phyloP scores from a whole-genome alignment of 2,113 vertebrate genomes.

The Microtus pennsylvanicus region DNA sequence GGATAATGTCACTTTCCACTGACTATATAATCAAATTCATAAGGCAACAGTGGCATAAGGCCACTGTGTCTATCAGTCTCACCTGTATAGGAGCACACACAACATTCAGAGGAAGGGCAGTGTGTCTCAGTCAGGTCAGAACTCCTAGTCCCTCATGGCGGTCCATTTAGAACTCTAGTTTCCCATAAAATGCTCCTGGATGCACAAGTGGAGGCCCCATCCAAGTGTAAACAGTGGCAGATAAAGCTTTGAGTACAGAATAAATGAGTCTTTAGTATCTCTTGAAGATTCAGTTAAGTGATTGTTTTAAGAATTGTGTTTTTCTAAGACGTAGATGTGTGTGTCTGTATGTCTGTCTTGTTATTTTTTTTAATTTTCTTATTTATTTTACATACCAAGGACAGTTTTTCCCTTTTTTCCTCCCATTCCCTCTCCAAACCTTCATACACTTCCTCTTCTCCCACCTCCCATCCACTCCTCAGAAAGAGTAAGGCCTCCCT shows the following conservation, averaged over 20 bases:
- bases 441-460: no score
- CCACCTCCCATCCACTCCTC: no score
- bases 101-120: background rate
- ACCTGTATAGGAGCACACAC: background rate
- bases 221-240: no score
- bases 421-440: no score
- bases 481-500: no score
- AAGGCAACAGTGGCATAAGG: background rate
- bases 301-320: no score
- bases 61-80: background rate
- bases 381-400: no score
- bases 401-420: no score
- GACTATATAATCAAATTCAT: background rate
- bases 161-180: background rate
- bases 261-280: background rate
- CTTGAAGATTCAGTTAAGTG: background rate
- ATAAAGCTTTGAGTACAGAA: background rate
- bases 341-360: no score
- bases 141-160: background rate
- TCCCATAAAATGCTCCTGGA: fast-evolving
- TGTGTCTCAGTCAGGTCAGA: background rate
- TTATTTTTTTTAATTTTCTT: no score
- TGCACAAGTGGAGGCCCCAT: background rate
- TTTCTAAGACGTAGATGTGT: no score
- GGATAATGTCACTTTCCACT: background rate